Conservation (phyloP, 1,140 invertebrate genomes). For the Bicyclus anynana region DNA sequence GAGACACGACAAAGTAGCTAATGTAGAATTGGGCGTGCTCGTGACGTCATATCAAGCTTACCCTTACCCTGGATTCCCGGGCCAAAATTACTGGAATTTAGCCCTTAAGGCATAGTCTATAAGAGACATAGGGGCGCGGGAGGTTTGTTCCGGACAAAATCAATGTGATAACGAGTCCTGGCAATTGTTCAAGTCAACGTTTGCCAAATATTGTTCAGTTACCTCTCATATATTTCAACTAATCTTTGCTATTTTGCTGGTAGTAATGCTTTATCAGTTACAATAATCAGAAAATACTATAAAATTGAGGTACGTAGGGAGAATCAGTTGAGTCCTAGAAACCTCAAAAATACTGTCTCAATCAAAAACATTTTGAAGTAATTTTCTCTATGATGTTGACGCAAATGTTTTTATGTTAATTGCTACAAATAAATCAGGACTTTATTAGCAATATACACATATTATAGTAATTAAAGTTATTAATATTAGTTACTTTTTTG, state of each 20-base stretch:
- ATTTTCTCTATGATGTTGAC: no score
- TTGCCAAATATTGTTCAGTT: background rate
- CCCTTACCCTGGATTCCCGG: background rate
- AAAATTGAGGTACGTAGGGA: no score
- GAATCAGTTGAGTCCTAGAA: no score
- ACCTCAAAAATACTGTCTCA: no score
- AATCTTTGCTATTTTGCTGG: background rate
- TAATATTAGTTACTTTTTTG: no score
- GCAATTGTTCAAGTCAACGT: constrained; percentile 12
- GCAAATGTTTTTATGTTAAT: no score
- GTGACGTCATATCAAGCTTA: background rate
- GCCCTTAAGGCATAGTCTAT: background rate
- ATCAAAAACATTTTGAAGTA: no score
- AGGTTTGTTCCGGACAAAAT: background rate
- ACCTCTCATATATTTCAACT: background rate
- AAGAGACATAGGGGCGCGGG: background rate
- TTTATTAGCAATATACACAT: no score
- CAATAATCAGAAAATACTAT: no score
- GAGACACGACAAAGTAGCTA: background rate
- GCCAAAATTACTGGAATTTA: background rate
- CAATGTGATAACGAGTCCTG: constrained; percentile 5
- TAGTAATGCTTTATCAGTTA: no score
- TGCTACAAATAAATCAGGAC: no score
- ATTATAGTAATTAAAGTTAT: no score
- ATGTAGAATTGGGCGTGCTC: background rate